phyloP scores from a whole-genome alignment of 2,113 vertebrate species.

The Agapornis roseicollis region DNA sequence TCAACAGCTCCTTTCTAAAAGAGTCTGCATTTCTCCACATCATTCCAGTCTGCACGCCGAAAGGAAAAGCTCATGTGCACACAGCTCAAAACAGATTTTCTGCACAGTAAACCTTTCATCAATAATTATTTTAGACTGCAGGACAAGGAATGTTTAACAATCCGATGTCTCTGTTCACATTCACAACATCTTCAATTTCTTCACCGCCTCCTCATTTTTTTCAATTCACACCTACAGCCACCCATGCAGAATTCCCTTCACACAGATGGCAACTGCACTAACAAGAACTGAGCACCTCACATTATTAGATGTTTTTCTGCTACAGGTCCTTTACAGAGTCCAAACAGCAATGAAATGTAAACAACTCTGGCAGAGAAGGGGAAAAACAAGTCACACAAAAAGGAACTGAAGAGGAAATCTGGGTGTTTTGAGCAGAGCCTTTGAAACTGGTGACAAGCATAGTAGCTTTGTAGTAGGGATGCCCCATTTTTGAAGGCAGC shows the following conservation, averaged over 20 bases:
- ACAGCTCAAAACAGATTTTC: neutral
- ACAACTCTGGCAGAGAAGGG: neutral
- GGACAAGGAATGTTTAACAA: conserved; percentile 27
- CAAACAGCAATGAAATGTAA: conserved; percentile 3
- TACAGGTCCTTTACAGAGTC: neutral
- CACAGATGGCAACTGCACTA: neutral
- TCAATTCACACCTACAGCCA: conserved; percentile 5
- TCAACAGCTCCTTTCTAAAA: neutral
- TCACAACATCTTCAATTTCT: neutral
- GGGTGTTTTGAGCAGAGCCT: neutral
- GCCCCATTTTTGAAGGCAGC: neutral
- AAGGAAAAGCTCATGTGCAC: neutral
- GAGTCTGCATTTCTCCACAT: neutral
- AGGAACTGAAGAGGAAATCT: neutral
- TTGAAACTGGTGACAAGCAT: neutral
- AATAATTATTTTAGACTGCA: conserved; percentile 8
- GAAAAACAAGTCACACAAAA: neutral
- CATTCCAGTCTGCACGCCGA: neutral
- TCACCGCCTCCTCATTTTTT: conserved; percentile 4
- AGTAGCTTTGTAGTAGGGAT: neutral
- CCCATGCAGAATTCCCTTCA: neutral
- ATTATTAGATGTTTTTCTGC: neutral
- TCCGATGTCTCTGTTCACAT: neutral
- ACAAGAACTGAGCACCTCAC: conserved; percentile 20
- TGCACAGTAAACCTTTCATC: neutral